Evolutionary conservation across 2,888 invertebrate genomes (phyloP), one percentile per base, ranked within the genome.

Genomic region (Liposcelis brunnea): DNA sequence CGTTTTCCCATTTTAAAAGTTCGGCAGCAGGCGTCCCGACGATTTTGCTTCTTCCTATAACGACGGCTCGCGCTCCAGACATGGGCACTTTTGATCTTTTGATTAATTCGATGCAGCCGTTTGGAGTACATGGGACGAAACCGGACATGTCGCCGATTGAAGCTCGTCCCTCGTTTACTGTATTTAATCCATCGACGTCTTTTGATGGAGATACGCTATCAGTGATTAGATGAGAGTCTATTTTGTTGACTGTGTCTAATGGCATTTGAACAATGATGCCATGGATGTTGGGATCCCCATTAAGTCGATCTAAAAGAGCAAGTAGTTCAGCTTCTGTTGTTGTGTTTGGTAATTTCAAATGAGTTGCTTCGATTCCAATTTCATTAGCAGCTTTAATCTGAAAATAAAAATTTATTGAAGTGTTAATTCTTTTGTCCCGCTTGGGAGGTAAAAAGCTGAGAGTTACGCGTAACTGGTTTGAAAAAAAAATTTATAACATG

Each of bases 231-330:
- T 87, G 81, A 0, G 86, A 75, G 66, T 97, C 84, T 50, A 98
- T 93, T 54, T 72, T 59, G 54, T 79, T 76, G 1, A 72, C 74
- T 31, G 80, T 75, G 60, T 98, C 97, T 49, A 97, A 66, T 0
- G 97, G 97, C 80, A 90, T 85, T 69, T 94, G 94, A 1, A 95
- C 90, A 54, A 95, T 93, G 58, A 95, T 91, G 45, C 95, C 95
- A 63, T 95, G 93, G 33, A 94, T 76, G 10, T 66, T 65, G 0
- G 82, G 75, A 59, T 94, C 85, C 52, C 74, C 71, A 62, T 98
- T 98, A 47, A 98, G 67, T 44, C 70, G 67, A 43, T 75, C 70
- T 44, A 38, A 18, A 1, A 42, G 21, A 21, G 18, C 47, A 35
- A 47, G 49, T 61, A 80, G 80, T 68, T 89, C 83, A 42, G 61